These are phyloP conservation scores for Montifringilla adamsi DNA, from an alignment of 2,113 vertebrate genomes.

Conservation along the genomic window DNA sequence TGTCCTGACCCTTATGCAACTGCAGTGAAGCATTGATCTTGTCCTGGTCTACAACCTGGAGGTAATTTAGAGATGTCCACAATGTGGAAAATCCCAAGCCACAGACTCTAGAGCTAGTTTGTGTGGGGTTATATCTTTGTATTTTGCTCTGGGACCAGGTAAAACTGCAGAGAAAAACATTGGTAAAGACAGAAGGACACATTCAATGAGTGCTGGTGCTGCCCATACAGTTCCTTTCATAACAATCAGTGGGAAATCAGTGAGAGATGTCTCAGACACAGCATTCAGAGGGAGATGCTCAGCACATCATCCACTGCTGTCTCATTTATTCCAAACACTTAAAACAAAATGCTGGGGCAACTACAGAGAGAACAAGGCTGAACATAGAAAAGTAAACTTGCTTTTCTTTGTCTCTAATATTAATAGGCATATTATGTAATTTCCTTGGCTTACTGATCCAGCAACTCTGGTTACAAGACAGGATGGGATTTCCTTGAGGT, in stretches of 20 bases:
- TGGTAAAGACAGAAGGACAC: background rate
- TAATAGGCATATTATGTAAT: conserved; percentile 13
- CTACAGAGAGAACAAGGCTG: background rate
- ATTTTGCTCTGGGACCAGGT: background rate
- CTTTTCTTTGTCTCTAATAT: conserved; percentile 32
- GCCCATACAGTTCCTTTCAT: background rate
- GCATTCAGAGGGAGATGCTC: background rate
- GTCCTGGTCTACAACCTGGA: background rate
- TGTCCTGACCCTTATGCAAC: background rate
- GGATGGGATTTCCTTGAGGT: conserved; percentile 65
- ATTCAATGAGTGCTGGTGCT: background rate
- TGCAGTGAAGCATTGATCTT: background rate
- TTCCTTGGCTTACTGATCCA: conserved; percentile 40
- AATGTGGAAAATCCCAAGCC: background rate
- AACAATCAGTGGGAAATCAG: background rate
- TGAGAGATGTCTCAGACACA: background rate
- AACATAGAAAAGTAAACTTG: background rate
- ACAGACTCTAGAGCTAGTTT: background rate
- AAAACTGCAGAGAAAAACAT: background rate
- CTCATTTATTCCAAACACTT: background rate
- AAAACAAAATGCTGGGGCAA: background rate
- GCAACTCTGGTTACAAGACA: conserved; percentile 34
- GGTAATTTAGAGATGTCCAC: background rate
- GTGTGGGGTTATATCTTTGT: rapidly evolving
- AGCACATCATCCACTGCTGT: background rate